Conservation (phyloP, 2,113 vertebrate species). For the Laterallus jamaicensis region DNA sequence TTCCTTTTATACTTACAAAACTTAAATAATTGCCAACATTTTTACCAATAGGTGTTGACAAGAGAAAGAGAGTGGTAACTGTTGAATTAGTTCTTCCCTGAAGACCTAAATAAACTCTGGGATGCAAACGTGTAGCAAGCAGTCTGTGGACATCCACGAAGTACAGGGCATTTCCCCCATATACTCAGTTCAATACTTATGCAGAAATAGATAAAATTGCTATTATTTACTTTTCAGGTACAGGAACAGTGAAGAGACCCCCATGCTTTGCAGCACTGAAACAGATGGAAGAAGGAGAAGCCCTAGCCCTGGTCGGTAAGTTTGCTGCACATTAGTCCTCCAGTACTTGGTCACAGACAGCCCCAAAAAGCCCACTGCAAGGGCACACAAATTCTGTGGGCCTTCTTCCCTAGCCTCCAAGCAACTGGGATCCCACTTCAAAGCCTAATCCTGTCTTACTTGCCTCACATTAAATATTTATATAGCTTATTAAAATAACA, state of each 20-base stretch:
- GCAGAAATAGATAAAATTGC: background rate
- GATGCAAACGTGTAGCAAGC: background rate
- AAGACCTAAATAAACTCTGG: background rate
- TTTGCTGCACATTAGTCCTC: background rate
- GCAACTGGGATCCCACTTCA: background rate
- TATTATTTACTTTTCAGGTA: background rate
- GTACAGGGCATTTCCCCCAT: background rate
- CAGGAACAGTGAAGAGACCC: background rate
- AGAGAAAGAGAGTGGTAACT: background rate
- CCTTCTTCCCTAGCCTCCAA: background rate
- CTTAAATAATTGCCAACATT: background rate
- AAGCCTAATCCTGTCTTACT: background rate
- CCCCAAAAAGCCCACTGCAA: background rate
- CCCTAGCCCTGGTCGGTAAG: background rate
- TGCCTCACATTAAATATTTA: background rate
- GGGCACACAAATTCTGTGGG: background rate
- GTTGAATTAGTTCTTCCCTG: background rate
- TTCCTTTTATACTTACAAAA: background rate
- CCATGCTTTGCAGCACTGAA: background rate
- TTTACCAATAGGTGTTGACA: background rate
- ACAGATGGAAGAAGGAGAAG: background rate
- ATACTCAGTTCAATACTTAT: background rate
- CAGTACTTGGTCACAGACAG: rapidly evolving
- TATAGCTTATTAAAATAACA: background rate
- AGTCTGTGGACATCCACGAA: background rate